phyloP scores from a whole-genome alignment of 2,113 vertebrate genomes.

The Tringa solitaria region DNA sequence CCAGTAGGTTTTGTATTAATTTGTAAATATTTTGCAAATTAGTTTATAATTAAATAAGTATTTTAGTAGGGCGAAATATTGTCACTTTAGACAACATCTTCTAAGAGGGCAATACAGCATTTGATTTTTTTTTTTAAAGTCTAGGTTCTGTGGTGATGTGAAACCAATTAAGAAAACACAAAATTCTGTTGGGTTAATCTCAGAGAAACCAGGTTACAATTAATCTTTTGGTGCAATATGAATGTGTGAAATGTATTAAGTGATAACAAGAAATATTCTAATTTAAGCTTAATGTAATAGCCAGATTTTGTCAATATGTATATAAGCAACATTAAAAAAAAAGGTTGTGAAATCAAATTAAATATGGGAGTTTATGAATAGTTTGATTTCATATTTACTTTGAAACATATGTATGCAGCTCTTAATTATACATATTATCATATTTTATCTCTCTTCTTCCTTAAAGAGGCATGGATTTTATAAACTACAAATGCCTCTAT shows the following conservation, averaged over 20 bases:
- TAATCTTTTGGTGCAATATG: neutral
- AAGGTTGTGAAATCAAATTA: neutral
- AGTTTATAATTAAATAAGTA: neutral
- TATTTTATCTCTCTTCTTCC: neutral
- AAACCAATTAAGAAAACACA: neutral
- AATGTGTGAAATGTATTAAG: neutral
- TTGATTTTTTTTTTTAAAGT: neutral
- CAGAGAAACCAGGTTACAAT: accelerated
- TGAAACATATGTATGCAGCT: neutral
- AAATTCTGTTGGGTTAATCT: neutral
- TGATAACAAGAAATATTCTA: neutral
- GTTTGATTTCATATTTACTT: neutral
- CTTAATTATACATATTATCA: neutral
- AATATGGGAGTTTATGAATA: neutral
- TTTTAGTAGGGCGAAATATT: neutral
- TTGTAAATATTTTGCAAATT: neutral
- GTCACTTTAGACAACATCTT: neutral
- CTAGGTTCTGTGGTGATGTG: neutral
- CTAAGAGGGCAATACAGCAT: neutral
- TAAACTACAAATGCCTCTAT: neutral
- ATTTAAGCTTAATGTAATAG: neutral
- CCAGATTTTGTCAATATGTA: neutral
- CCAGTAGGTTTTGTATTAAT: neutral
- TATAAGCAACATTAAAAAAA: neutral
- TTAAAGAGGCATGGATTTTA: neutral